Evolutionary conservation across 2,888 invertebrate species (phyloP), one percentile per base, ranked within the genome.

Genomic region (Idaea aversata): DNA sequence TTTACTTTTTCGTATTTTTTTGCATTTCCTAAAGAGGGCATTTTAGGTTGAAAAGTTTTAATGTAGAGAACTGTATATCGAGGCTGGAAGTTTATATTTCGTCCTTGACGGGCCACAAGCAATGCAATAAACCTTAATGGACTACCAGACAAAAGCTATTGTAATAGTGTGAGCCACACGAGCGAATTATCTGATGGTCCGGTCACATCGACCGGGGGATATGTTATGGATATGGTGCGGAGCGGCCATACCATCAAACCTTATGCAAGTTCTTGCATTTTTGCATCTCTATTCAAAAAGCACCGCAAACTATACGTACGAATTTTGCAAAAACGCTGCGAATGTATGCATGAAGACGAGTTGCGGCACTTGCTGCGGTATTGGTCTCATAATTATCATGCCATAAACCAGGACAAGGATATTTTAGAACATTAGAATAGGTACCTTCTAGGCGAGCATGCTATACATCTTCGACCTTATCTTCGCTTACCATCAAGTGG

Each of bases 111-210:
- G 47, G 47, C 62, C 61, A 61, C 59, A 65, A 64, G 69, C 66
- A 62, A 65, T 67, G 70, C 73, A 75, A 79, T 78, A 77, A 75
- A 75, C 71, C 70, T 72, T 76, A 76, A 77, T 80, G 74, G 75
- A 67, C 69, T 65, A 74, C 72, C 78, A 79, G 77, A 90, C 90
- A 90, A 90, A 84, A 82, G 88, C 84, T 82, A 75, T 79, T 78
- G 77, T 87, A 84, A 89, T 86, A 82, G 84, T 84, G 82, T 85
- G 82, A n/a, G 84, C 82, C 81, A 81, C 79, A 47, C 75, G 75
- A 70, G 73, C 68, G 71, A 82, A 83, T 83, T 88, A 90, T 90
- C 90, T 82, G 88, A 88, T 90, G 80, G 72, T 70, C 72, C 76
- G 79, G 79, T 79, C 81, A 80, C 78, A 81, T 77, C 77, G 78